Evolutionary conservation across 2,797 vertebrate genomes (phyloP).

Genomic region (Poecile montanus): DNA sequence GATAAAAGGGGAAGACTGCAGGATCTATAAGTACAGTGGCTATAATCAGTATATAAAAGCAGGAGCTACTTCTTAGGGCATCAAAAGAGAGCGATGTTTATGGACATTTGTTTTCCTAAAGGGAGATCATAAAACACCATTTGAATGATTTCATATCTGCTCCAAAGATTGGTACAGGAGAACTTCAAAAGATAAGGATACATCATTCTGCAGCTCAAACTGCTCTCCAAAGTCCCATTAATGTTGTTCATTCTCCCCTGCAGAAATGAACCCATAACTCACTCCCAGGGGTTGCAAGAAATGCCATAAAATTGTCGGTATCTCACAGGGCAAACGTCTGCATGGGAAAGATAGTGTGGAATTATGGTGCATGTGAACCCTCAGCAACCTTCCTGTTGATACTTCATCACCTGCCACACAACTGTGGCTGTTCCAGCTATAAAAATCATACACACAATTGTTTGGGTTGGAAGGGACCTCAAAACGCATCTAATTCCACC

Average conservation of each 20-base stretch:
- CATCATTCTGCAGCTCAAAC: slow-evolving; percentile 48
- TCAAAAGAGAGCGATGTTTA: neutral
- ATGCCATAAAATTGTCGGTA: neutral
- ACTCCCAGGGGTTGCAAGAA: slow-evolving; percentile 13
- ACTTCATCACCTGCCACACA: slow-evolving; percentile 70
- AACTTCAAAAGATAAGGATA: slow-evolving; percentile 47
- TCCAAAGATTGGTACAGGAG: slow-evolving; percentile 35
- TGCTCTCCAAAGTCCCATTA: slow-evolving; percentile 36
- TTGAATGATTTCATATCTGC: slow-evolving; percentile 20
- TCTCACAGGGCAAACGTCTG: slow-evolving; percentile 56
- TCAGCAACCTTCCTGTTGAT: slow-evolving; percentile 8
- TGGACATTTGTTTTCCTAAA: neutral
- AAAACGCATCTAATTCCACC: fast-evolving
- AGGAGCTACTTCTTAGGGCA: neutral
- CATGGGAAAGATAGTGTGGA: slow-evolving; percentile 72
- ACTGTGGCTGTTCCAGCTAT: slow-evolving; percentile 16
- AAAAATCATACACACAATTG: neutral
- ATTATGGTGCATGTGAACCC: slow-evolving; percentile 61
- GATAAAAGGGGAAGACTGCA: neutral
- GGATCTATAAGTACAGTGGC: neutral
- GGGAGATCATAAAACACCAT: slow-evolving; percentile 19
- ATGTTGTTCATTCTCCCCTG: slow-evolving; percentile 33
- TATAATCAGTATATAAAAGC: neutral
- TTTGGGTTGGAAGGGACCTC: neutral
- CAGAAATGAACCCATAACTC: slow-evolving; percentile 54